Evolutionary conservation across 2,113 vertebrate species (phyloP), one percentile per base, ranked within the genome.

Genomic region (Thryonomys swinderianus): DNA sequence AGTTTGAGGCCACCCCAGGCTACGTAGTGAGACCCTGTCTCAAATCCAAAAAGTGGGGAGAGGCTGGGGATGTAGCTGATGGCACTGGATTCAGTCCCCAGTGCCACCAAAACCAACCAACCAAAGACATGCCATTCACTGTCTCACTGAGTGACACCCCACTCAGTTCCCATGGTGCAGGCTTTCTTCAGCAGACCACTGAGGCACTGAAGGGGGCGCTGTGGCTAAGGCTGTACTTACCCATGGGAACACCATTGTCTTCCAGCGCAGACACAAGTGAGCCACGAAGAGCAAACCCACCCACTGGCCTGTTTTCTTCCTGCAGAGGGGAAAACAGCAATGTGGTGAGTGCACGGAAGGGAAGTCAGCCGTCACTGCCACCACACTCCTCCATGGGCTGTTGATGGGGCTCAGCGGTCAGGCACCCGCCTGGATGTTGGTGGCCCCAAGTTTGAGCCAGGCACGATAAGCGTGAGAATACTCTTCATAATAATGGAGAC

Each of bases 201-300:
- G 74, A 80, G 66, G 12, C 4, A 20, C 18, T 34, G 37, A 61
- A 82, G 10, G 82, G 64, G 88, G 51, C 17, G 51, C 67, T 2
- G 4, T 64, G 45, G 23, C 40, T 0, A 0, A 90, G 94, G 40
- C 7, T 89, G 37, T 18, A 27, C 53, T 98, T 98, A 99, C 99
- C 99, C 96, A 99, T 98, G 78, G 99, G 99, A 97, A 99, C 98
- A 8, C 99, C 99, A 0, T 99, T 99, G 94, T 99, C 99, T 25
- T 99, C 98, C 98, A 99, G 98, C 66, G 99, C 99, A 67, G 99
- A 99, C 85, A 99, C 98, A 74, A 99, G 99, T 92, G 99, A 99
- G 18, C 99, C 98, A 30, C 99, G 99, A 82, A 99, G 98, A 57
- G 99, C 98, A 98, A 99, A 99, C 20, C 99, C 99, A 82, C 99